phyloP scores from a whole-genome alignment of 2,797 vertebrate genomes.

The Manis javanica region DNA sequence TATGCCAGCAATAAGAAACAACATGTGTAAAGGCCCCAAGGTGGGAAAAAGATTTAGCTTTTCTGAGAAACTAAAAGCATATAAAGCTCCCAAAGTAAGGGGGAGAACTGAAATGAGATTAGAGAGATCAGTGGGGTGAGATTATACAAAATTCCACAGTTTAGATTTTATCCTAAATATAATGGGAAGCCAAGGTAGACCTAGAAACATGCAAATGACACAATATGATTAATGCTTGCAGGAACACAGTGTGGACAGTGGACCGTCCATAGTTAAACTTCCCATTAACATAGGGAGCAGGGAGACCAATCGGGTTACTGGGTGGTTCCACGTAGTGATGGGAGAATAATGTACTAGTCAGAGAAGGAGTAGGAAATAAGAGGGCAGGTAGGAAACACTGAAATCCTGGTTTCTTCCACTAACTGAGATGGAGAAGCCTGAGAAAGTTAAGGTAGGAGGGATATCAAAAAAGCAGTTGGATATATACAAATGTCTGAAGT shows the following conservation, averaged over 20 bases:
- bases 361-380: neutral
- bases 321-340: neutral
- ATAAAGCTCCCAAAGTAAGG: neutral
- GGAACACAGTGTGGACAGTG: neutral
- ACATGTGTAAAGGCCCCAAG: neutral
- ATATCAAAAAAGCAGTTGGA: neutral
- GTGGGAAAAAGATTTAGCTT: neutral
- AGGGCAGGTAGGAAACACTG: neutral
- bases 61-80: neutral
- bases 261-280: neutral
- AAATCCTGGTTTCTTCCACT: neutral
- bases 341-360: neutral
- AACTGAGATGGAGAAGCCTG: neutral
- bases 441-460: neutral
- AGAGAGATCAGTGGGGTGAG: neutral
- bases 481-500: neutral
- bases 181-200: neutral
- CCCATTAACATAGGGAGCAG: neutral
- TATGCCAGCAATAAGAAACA: neutral
- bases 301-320: neutral
- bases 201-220: neutral
- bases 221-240: neutral
- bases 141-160: neutral
- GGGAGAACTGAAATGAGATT: neutral
- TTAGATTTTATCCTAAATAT: slow-evolving; percentile 17